Evolutionary conservation across 2,113 vertebrate genomes (phyloP).

Genomic region (Mastomys coucha): DNA sequence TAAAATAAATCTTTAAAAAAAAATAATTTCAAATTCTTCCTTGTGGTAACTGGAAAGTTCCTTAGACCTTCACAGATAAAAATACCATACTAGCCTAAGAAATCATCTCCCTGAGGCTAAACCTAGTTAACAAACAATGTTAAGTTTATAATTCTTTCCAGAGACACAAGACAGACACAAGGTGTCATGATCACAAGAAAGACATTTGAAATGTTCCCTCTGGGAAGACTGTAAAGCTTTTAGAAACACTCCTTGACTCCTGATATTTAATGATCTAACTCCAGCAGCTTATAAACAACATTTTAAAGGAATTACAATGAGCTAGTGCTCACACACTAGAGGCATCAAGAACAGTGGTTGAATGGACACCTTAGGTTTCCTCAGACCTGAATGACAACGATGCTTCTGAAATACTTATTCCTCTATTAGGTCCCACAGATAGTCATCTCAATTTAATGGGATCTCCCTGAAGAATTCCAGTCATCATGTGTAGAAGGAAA

Average conservation of each 20-base stretch:
- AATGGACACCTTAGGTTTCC: not conserved
- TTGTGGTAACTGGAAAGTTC: not conserved
- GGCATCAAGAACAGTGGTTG: not conserved
- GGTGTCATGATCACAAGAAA: not conserved
- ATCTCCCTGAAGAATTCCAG: not conserved
- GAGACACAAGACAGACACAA: constrained; percentile 43
- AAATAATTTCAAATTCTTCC: not conserved
- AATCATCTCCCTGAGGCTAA: not conserved
- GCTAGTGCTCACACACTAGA: not conserved
- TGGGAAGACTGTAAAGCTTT: constrained; percentile 6
- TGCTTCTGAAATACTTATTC: not conserved
- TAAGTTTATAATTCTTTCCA: constrained; percentile 54
- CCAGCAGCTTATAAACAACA: not conserved
- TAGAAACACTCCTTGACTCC: not conserved
- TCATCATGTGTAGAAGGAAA: not conserved
- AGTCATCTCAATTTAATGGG: not conserved
- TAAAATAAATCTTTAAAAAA: no score
- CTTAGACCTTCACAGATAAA: not conserved
- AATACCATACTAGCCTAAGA: not conserved
- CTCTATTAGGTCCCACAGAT: not conserved
- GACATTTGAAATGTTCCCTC: constrained; percentile 45
- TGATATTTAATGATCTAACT: not conserved
- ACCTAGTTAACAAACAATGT: not conserved
- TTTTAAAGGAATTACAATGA: not conserved
- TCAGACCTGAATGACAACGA: not conserved